Percentiles rank a stretch among this genome's conserved stretches.
Evolutionary conservation across 2,797 vertebrate genomes (phyloP).

Genomic region (Masticophis lateralis): DNA sequence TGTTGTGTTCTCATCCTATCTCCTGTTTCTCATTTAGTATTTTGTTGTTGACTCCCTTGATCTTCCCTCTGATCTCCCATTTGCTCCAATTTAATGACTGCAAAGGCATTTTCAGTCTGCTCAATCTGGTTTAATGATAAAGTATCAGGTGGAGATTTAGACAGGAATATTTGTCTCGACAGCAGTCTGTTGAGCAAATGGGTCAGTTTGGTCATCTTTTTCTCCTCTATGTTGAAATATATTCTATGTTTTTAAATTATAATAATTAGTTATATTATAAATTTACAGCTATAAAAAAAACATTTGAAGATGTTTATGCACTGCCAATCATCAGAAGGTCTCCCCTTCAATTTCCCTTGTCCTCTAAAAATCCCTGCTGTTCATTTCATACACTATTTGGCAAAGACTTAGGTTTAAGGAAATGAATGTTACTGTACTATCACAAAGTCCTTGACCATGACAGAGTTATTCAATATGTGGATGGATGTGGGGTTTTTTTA

Average conservation of each 20-base stretch:
- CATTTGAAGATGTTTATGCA: not conserved
- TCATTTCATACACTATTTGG: not conserved
- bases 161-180: not conserved
- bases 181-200: not conserved
- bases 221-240: not conserved
- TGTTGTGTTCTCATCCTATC: not conserved
- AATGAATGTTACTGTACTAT: not conserved
- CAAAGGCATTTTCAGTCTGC: not conserved
- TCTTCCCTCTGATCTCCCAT: not conserved
- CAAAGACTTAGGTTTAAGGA: not conserved
- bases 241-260: not conserved
- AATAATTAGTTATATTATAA: not conserved
- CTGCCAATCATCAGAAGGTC: not conserved
- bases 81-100: not conserved
- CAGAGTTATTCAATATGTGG: not conserved
- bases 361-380: not conserved
- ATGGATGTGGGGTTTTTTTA: not conserved
- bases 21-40: not conserved
- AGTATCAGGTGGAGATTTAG: not conserved
- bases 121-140: not conserved
- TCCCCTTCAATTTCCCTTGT: not conserved
- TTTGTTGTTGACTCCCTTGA: not conserved
- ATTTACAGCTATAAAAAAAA: not conserved
- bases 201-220: not conserved
- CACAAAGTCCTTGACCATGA: not conserved